Conservation (phyloP, 2,797 vertebrate genomes). For the Dermochelys coriacea region DNA sequence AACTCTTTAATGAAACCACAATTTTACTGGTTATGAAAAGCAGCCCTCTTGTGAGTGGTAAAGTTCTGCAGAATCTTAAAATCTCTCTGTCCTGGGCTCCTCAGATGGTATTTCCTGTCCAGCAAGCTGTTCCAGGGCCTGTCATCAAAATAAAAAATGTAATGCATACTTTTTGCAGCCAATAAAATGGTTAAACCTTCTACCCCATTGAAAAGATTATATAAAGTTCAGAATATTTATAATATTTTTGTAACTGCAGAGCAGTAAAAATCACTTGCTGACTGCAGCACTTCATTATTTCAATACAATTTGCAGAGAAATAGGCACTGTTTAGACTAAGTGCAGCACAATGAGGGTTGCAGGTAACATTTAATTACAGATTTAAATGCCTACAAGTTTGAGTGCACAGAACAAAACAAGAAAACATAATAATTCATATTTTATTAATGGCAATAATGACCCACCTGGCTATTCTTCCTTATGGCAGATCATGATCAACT, state of each 20-base stretch:
- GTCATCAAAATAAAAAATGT: conserved; percentile 20
- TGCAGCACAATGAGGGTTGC: conserved; percentile 2
- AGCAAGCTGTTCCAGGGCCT: background rate
- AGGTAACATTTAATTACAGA: conserved; percentile 41
- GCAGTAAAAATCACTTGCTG: conserved; percentile 9
- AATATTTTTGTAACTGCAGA: background rate
- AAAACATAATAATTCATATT: background rate
- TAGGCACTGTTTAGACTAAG: conserved; percentile 5
- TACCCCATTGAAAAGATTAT: background rate
- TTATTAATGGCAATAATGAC: conserved; percentile 29
- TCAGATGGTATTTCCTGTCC: conserved; percentile 1
- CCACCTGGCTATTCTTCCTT: background rate
- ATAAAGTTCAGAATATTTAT: background rate
- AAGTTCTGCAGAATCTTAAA: conserved; percentile 10
- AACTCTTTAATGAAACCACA: conserved; percentile 50
- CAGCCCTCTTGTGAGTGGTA: conserved; percentile 4
- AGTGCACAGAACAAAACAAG: background rate
- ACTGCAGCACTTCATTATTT: background rate
- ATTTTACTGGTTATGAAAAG: conserved; percentile 47
- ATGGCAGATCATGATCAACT: background rate
- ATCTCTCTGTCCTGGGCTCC: background rate
- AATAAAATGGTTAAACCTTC: background rate
- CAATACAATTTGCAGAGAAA: background rate
- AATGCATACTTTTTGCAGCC: background rate
- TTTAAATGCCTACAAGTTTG: conserved; percentile 30